Conservation (phyloP, 2,888 invertebrate species). For the Nasonia oneida region DNA sequence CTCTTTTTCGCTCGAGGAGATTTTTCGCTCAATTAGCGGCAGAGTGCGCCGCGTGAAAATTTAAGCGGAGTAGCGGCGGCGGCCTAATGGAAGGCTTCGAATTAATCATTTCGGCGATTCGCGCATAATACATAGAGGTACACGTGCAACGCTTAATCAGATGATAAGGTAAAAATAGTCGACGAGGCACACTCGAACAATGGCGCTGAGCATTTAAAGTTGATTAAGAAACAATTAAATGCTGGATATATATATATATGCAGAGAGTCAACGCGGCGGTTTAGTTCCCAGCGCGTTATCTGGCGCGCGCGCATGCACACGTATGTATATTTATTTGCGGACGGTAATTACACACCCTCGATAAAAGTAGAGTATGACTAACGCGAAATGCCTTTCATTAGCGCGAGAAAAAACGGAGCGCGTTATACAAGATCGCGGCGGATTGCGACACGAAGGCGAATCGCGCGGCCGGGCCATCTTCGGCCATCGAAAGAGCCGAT, state of each 20-base stretch:
- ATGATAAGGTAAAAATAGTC: not conserved
- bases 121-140: too few species aligned
- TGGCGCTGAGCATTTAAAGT: conserved; percentile 34
- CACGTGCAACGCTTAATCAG: not conserved
- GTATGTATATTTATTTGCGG: conserved; percentile 39
- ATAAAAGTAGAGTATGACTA: conserved; percentile 47
- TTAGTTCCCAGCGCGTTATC: conserved; percentile 51
- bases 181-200: conserved; percentile 25
- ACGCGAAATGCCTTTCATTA: conserved; percentile 51
- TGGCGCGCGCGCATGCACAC: not conserved
- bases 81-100: not conserved
- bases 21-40: conserved; percentile 6
- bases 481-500: not conserved
- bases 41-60: not conserved
- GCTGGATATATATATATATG: not conserved
- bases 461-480: conserved; percentile 13
- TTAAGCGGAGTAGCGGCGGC: not conserved
- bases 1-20: not conserved
- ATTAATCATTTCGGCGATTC: not conserved
- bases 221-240: conserved; percentile 55
- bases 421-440: not conserved
- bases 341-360: conserved; percentile 48
- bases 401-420: conserved; percentile 1
- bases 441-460: not conserved
- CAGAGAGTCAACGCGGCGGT: not conserved